A percentile compares a stretch with the other conserved stretches of the same genome.
phyloP scores from a whole-genome alignment of 1,140 invertebrate genomes.

The Pseudomyrmex dendroicus region DNA sequence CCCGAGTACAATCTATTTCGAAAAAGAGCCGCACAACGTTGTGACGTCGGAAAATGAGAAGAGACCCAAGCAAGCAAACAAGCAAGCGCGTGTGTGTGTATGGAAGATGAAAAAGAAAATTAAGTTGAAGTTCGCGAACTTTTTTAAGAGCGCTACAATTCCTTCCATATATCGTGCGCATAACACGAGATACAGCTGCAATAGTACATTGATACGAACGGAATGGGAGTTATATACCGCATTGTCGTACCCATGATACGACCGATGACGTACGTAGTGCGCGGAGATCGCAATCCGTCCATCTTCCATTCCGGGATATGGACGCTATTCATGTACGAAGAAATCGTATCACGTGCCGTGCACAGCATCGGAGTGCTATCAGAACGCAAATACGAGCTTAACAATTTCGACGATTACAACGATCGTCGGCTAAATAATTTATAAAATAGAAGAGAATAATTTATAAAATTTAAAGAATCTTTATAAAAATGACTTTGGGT shows the following conservation, averaged over 20 bases:
- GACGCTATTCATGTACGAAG: slow-evolving; percentile 42
- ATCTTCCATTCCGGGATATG: slow-evolving; percentile 10
- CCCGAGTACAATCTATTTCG: slow-evolving; percentile 22
- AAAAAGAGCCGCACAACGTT: slow-evolving; percentile 17
- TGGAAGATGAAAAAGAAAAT: slow-evolving; percentile 37
- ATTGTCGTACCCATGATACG: slow-evolving; percentile 50
- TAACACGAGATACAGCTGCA: slow-evolving; percentile 18
- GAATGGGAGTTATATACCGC: slow-evolving; percentile 51
- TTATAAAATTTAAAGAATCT: too few species aligned
- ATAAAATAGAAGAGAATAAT: too few species aligned
- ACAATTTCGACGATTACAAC: slow-evolving; percentile 19
- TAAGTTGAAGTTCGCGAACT: slow-evolving; percentile 32
- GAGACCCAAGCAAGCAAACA: background rate
- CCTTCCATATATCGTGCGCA: background rate
- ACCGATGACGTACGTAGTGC: slow-evolving; percentile 29
- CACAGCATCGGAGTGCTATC: background rate
- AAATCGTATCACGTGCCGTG: slow-evolving; percentile 35
- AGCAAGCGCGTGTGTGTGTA: background rate
- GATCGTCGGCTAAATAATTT: background rate
- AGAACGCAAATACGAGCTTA: slow-evolving; percentile 21
- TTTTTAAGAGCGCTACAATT: slow-evolving; percentile 27
- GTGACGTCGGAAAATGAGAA: slow-evolving; percentile 23
- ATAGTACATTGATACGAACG: slow-evolving; percentile 18
- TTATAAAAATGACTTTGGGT: too few species aligned
- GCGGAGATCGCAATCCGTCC: slow-evolving; percentile 44